A percentile compares a stretch with the other conserved stretches of the same genome.
Conservation (phyloP, 1,140 invertebrate species). For the Zaprionus kolodkinae region DNA sequence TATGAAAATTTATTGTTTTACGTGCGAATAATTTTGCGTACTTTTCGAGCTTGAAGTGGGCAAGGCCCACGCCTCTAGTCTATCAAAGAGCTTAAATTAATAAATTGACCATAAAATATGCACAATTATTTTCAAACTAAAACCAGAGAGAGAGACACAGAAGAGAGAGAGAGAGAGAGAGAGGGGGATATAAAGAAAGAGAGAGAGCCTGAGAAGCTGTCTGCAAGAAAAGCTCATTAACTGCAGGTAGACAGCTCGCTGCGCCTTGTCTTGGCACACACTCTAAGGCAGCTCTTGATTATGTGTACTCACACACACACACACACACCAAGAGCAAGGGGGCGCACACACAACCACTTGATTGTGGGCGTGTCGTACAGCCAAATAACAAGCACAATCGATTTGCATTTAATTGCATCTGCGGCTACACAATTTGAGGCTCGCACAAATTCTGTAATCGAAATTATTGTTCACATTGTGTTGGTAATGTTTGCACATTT, state of each 20-base stretch:
- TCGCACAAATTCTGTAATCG: constrained; percentile 68
- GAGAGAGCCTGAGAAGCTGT: not conserved
- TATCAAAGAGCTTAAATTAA: constrained; percentile 3
- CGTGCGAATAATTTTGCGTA: constrained; percentile 54
- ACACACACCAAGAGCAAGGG: not conserved
- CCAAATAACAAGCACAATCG: constrained; percentile 72
- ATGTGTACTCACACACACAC: constrained; percentile 17
- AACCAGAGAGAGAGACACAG: not conserved
- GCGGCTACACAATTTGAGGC: constrained; percentile 67
- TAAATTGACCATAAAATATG: constrained; percentile 35
- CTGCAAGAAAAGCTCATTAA: constrained; percentile 39
- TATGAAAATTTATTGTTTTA: constrained; percentile 78
- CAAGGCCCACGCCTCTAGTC: not conserved
- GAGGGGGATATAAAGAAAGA: not conserved
- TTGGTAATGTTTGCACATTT: constrained; percentile 73
- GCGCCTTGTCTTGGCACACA: not conserved
- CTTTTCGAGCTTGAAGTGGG: constrained; percentile 12
- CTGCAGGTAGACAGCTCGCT: constrained; percentile 32
- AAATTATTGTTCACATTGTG: constrained; percentile 80
- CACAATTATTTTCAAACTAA: constrained; percentile 48
- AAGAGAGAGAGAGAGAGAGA: not conserved
- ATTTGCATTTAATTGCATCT: constrained; percentile 77
- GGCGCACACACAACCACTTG: constrained; percentile 11
- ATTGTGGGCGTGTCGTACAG: constrained; percentile 48
- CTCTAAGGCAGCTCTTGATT: constrained; percentile 24